Percentiles rank a stretch among this genome's conserved stretches.
Conservation (phyloP, 2,113 vertebrate genomes). For the Clinocottus analis region DNA sequence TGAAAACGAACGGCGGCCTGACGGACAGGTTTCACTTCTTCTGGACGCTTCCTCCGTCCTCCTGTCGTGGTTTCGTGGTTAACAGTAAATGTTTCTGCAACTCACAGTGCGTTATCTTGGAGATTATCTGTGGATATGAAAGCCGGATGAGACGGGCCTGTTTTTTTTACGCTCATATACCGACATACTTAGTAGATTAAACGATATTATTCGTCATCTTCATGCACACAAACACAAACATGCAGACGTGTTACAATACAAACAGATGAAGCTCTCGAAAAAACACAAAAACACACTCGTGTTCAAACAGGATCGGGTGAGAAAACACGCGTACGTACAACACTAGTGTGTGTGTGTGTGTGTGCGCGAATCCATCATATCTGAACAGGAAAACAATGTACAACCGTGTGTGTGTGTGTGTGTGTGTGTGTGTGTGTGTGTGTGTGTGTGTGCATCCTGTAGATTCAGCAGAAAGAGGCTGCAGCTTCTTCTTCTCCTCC, state of each 20-base stretch:
- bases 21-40: no score
- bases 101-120: no score
- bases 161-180: not conserved
- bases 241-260: not conserved
- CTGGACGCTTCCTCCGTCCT: no score
- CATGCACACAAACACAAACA: not conserved
- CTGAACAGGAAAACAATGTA: not conserved
- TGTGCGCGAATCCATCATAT: conserved; percentile 5
- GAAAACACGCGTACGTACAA: not conserved
- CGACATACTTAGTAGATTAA: not conserved
- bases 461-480: conserved; percentile 60
- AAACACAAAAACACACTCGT: conserved; percentile 2
- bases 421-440: conserved; percentile 25
- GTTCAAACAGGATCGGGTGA: not conserved
- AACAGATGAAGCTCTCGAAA: not conserved
- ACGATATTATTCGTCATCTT: not conserved
- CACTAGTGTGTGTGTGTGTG: not conserved
- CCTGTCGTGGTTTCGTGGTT: no score
- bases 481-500: conserved; percentile 43
- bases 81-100: no score
- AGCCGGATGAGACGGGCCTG: no score
- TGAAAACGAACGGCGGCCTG: no score
- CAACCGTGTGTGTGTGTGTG: conserved; percentile 14
- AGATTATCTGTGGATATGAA: no score
- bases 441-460: conserved; percentile 43